Conservation (phyloP, 2,888 invertebrate species). For the Diaphora mendica region DNA sequence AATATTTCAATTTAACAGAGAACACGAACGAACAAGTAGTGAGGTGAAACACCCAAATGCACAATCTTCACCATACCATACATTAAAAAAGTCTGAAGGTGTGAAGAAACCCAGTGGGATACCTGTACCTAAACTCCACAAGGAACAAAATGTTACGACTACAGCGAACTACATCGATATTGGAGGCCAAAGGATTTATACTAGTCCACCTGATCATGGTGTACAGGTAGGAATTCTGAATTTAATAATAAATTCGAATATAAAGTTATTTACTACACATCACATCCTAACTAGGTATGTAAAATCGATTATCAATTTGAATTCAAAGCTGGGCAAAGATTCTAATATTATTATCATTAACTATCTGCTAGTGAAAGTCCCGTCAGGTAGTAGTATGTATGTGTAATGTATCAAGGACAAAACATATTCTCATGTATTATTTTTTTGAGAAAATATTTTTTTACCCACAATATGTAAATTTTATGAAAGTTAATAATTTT, state of each 20-base stretch:
- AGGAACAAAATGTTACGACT: conserved; percentile 75
- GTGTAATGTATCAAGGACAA: no score
- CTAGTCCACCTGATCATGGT: conserved; percentile 83
- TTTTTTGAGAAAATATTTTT: no score
- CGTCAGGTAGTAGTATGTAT: no score
- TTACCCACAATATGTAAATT: not conserved
- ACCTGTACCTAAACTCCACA: conserved; percentile 79
- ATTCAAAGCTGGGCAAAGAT: no score
- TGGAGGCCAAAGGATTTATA: conserved; percentile 82
- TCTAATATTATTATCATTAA: no score
- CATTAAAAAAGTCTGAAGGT: conserved; percentile 74
- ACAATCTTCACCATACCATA: conserved; percentile 83
- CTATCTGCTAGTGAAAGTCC: no score
- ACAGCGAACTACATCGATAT: conserved; percentile 82
- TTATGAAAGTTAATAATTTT: not conserved
- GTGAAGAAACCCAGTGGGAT: conserved; percentile 82
- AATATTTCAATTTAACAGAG: conserved; percentile 57
- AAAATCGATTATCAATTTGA: not conserved
- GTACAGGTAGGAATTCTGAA: conserved; percentile 72
- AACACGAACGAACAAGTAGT: conserved; percentile 82
- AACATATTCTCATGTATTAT: no score
- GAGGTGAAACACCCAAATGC: conserved; percentile 79
- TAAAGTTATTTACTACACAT: not conserved
- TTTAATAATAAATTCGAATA: not conserved
- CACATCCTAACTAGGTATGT: not conserved